Conservation (phyloP, 2,113 vertebrate species). For the Smithornis capensis region DNA sequence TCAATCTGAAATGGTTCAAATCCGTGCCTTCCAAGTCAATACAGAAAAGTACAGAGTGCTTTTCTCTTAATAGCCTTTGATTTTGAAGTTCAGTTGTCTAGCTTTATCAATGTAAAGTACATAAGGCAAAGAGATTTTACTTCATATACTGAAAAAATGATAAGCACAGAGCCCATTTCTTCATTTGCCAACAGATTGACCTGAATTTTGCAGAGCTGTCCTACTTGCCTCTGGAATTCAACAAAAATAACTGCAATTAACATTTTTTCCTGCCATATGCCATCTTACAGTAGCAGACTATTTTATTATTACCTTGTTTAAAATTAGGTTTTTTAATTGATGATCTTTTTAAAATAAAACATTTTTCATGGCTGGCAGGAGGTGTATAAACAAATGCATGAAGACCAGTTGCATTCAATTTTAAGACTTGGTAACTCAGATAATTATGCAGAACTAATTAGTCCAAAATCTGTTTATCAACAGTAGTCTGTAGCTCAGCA, state of each 20-base stretch:
- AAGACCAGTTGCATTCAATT: constrained; percentile 65
- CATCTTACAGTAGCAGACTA: constrained; percentile 8
- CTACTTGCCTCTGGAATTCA: constrained; percentile 20
- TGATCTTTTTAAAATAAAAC: constrained; percentile 22
- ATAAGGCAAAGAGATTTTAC: background rate
- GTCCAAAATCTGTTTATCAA: constrained; percentile 82
- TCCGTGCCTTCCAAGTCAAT: background rate
- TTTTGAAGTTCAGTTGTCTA: background rate
- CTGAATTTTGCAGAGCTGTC: constrained; percentile 37
- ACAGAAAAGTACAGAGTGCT: background rate
- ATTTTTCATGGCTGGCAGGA: constrained; percentile 25
- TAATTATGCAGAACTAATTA: constrained; percentile 82
- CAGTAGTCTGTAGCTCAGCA: constrained; percentile 71
- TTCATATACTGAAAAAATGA: background rate
- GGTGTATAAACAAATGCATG: constrained; percentile 38
- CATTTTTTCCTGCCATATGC: constrained; percentile 24
- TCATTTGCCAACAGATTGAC: background rate
- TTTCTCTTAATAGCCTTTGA: background rate
- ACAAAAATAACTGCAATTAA: constrained; percentile 46
- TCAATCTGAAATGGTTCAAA: background rate
- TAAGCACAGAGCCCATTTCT: background rate
- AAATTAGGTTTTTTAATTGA: constrained; percentile 13
- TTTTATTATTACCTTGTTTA: constrained; percentile 53
- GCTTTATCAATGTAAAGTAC: background rate
- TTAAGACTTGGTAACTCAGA: constrained; percentile 62